Evolutionary conservation across 2,888 invertebrate genomes (phyloP), one percentile per base, ranked within the genome.

Genomic region (Chymomyza caudatula): DNA sequence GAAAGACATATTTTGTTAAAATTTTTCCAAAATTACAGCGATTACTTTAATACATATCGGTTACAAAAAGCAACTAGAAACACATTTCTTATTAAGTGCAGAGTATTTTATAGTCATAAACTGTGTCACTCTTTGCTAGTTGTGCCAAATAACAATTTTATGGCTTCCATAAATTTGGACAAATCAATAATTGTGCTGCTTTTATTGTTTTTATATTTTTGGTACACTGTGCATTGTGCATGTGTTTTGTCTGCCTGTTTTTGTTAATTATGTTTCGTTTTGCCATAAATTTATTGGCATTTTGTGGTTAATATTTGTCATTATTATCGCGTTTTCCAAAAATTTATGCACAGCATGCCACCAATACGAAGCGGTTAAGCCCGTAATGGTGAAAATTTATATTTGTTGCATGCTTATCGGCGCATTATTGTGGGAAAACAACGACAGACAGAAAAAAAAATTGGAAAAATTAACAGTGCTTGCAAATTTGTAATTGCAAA

Each of bases 251-350:
- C 63, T 73, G 60, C 62, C 70, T 65, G 67, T 68, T 63, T 65
- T 76, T 78, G 77, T 82, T 85, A 82, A 80, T 82, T 82, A 75
- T 73, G 69, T 71, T 75, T 75, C 63, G 20, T 51, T 60, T 59
- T 74, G 74, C 76, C 67, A 81, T 81, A 81, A 81, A 80, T 81
- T 83, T 63, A 37, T 17, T 13, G 52, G 57, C 53, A 60, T 71
- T 71, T 67, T 74, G 67, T 69, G 75, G 78, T 73, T 71, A 83
- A 80, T 83, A 78, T 84, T 68, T 78, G 78, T 66, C 78, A 67
- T 61, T 75, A 73, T 82, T 73, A 66, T 73, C 68, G 64, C 52
- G 63, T 51, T 37, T 37, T 60, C 55, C 20, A 52, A 53, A 47
- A 47, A 53, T 53, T 25, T 53, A 53, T 53, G 25, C 25, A 25